These are phyloP conservation scores for Siniperca undulata DNA, from an alignment of 2,797 vertebrate genomes.

Conservation along the genomic window DNA sequence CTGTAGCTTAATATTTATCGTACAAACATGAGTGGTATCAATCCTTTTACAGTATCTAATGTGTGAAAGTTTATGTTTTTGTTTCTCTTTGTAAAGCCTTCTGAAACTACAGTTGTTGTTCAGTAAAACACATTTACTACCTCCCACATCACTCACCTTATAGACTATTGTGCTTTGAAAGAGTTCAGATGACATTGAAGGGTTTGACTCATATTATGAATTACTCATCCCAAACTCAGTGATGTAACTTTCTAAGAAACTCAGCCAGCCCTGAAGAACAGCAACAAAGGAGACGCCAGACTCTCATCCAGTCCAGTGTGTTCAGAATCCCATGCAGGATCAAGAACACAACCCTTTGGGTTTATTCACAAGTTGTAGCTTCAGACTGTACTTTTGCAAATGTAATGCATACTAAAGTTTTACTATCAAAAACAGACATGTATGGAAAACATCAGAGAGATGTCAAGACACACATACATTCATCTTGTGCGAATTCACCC, in stretches of 20 bases:
- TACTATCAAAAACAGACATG: slow-evolving; percentile 56
- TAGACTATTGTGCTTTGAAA: background rate
- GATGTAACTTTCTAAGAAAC: slow-evolving; percentile 28
- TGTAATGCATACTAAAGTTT: slow-evolving; percentile 46
- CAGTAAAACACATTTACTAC: no score
- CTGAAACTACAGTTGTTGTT: no score
- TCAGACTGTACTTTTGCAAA: slow-evolving; percentile 53
- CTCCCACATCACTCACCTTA: background rate
- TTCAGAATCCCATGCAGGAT: slow-evolving; percentile 16
- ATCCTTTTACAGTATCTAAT: background rate
- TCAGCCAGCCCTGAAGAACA: slow-evolving; percentile 2
- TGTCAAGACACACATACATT: slow-evolving; percentile 60
- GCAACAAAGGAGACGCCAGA: slow-evolving; percentile 30
- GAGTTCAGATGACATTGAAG: background rate
- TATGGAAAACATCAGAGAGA: slow-evolving; percentile 55
- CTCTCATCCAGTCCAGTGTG: slow-evolving; percentile 31
- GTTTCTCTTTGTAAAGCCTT: background rate
- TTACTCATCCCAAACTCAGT: slow-evolving; percentile 26
- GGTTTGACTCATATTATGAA: slow-evolving; percentile 20
- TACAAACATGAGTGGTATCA: background rate
- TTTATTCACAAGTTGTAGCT: slow-evolving; percentile 60
- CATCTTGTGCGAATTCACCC: slow-evolving; percentile 51
- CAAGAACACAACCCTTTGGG: slow-evolving; percentile 53
- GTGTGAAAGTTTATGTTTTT: background rate
- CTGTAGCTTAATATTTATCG: background rate